Base-by-base conservation (phyloP, 2,888 invertebrate genomes). In the Blastobasis lacticolella region DNA sequence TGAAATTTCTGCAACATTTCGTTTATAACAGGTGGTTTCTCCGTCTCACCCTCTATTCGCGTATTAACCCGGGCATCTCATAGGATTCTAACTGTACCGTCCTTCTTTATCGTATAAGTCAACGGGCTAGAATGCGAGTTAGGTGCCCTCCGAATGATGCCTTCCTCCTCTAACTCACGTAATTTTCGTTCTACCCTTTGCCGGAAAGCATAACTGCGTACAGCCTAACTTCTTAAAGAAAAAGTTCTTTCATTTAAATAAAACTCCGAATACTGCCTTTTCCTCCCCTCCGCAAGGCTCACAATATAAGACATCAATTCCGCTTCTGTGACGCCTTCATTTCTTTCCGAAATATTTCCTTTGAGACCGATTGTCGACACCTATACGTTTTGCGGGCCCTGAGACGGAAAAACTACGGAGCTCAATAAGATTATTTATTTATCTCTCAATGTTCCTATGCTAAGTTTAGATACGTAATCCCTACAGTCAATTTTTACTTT, bases 41-140 rank as follows among this genome's bases (percentile, higher is more conserved):
- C 69, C 5, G 62, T 55, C 50, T 73, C 69, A 0, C 62, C 54
- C 36, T 64, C 57, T 46, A 72, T 67, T 9, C 55, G 52, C 3
- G 56, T 55, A 56, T 74, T 73, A 1, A 72, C 58, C 7, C 73
- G 44, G 0, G 70, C 71, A 54, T 73, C 71, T 10, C 71, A 50
- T 53, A 71, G 67, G 36, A 73, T 57, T 5, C 73, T 54, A 2
- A 72, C 52, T 6, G 56, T 51, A 0, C 65, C 66, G 10, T 46
- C 66, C 45, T 62, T 69, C 50, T 71, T 73, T 37, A 56, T 43
- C 0, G 64, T 62, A 5, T 64, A 61, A 3, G 66, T 60, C 10
- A 71, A 48, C 0, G 70, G 73, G 46, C 69, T 71, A n/a, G 64
- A 60, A 54, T 46, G 38, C 6, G 46, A 38, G 0, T 38, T 46